Conservation (phyloP, 2,888 invertebrate genomes). For the Beris morrisii region DNA sequence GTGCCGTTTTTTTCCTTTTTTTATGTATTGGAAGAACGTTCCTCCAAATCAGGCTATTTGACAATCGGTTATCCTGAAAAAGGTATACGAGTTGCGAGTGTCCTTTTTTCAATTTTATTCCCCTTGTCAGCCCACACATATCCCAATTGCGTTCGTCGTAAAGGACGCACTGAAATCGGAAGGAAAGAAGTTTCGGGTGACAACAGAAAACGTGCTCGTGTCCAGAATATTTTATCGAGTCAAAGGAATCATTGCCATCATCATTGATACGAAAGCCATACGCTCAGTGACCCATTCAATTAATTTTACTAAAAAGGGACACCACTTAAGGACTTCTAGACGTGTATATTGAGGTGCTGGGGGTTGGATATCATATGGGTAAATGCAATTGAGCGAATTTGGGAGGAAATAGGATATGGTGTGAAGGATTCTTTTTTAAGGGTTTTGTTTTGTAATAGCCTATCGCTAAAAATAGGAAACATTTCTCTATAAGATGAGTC, state of each 20-base stretch:
- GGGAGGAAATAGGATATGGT: neutral
- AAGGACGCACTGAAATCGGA: conserved; percentile 4
- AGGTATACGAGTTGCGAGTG: conserved; percentile 28
- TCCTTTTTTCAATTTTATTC: conserved; percentile 10
- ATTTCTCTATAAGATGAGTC: too few relatives aligned
- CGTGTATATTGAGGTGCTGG: conserved; percentile 4
- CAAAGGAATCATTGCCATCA: conserved; percentile 38
- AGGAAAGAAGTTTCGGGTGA: conserved; percentile 9
- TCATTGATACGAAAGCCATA: conserved; percentile 24
- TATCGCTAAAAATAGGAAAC: too few relatives aligned
- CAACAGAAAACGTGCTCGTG: conserved; percentile 34
- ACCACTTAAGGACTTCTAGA: conserved; percentile 35
- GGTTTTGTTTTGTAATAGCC: too few relatives aligned
- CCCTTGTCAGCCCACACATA: conserved; percentile 22
- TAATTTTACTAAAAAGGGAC: conserved; percentile 37
- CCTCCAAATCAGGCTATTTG: conserved; percentile 32
- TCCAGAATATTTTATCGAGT: conserved; percentile 39
- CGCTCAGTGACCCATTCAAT: conserved; percentile 38
- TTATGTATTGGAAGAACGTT: conserved; percentile 26
- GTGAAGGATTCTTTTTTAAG: too few relatives aligned
- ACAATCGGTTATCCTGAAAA: conserved; percentile 28
- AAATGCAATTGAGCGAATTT: neutral
- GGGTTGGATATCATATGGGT: neutral
- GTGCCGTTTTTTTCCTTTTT: conserved; percentile 17
- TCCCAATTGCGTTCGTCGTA: conserved; percentile 24